Evolutionary conservation across 2,888 invertebrate genomes (phyloP), one percentile per base, ranked within the genome.

Genomic region (Drosophila subsilvestris): DNA sequence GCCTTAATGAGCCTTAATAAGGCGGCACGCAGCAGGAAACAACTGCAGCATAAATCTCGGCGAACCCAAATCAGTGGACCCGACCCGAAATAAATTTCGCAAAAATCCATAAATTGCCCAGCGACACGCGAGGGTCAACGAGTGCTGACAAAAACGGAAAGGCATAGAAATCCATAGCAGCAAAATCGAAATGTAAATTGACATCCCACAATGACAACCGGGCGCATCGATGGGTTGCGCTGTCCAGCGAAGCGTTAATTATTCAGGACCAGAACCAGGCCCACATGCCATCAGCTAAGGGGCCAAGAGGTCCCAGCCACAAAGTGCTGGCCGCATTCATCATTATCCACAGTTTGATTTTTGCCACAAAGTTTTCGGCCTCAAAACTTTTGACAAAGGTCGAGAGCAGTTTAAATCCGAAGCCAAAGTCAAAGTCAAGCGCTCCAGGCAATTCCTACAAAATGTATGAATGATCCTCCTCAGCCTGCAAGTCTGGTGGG

Each of bases 341-440:
- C 81, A 78, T 76, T 56, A 78, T 66, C 76, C 78, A 71, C 78
- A 80, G 72, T 80, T 85, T 83, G 83, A 83, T 80, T 83, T 85
- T 78, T 51, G 79, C 77, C 75, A 63, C 67, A 80, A 83, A 79
- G 69, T 80, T 81, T 83, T 43, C 62, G 65, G 75, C 61, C 71
- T 27, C 60, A 69, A 74, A 85, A 86, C 62, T 86, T 85, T 84
- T 65, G 80, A 80, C 80, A 85, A 86, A 84, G 85, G 85, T 85
- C 81, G 80, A 80, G 62, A 83, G 75, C 81, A 72, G 76, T 85
- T 80, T 80, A 81, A 86, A 84, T 80, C 18, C 45, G 12, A 5
- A 45, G 18, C 18, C 66, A 56, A 48, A 49, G 29, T 43, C 49
- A 55, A 55, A 69, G 69, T 79, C 80, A 84, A 85, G 69, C 68